Base-by-base conservation (phyloP, 2,888 invertebrate genomes). In the Auanema freiburgensis region DNA sequence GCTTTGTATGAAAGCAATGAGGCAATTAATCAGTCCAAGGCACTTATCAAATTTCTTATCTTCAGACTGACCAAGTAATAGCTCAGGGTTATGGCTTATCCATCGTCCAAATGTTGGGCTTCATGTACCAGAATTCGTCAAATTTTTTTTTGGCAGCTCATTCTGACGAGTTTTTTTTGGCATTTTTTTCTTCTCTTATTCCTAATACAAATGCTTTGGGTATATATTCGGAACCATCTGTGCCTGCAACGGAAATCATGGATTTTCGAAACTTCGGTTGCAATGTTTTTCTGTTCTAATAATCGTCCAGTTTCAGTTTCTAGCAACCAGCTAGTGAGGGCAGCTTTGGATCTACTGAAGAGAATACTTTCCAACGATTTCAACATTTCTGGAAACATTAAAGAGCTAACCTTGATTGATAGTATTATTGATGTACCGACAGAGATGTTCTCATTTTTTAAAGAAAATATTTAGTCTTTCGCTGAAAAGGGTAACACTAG, bases 291-390 rank as follows among this genome's bases (percentile, higher is more conserved):
- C 23, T 5, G n/a, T 52, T 14, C 12, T 49, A 5, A 12, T 24
- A 33, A 33, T 8, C 58, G n/a, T 42, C 10, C 33, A 54, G 44
- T 65, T 72, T 23, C 60, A 75, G 75, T 69, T 12, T 57, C 71
- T 3, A 41, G 61, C 18, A 65, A 67, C 42, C 68, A 66, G n/a
- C 66, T 65, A 25, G 68, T 71, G 2, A 58, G 58, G 18, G 67
- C 57, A 90, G 91, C 97, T 25, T 91, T 96, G 87, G 96, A 97
- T 85, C 93, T 98, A 84, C 86, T 98, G 57, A 88, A 93, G 59
- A 92, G 93, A 12, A 91, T 97, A 64, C 90, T 96, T 1, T 90
- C 96, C 0, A 96, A 98, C 86, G 95, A 95, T 0, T 87, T 97
- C 55, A 91, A 93, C 46, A 86, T 93, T 56, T 62, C 67, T 16